Percentiles rank a stretch among this genome's conserved stretches.
These are phyloP conservation scores for Caenorhabditis sinica DNA, from an alignment of 2,888 invertebrate genomes.

Conservation along the genomic window DNA sequence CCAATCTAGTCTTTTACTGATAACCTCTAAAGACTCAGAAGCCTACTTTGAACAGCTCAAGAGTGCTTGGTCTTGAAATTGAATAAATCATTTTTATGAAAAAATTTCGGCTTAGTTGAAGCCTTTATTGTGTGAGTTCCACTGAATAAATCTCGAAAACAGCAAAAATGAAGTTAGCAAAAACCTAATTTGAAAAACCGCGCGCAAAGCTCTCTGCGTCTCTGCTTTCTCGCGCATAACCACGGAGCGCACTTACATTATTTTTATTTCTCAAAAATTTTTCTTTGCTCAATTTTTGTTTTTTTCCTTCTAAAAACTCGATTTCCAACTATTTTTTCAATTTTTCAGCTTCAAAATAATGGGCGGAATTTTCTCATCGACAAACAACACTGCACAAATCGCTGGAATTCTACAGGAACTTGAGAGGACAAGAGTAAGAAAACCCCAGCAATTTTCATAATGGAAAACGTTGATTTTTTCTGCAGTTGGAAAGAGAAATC, in stretches of 20 bases:
- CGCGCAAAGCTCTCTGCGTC: constrained; percentile 9
- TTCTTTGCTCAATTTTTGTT: neutral
- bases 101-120: neutral
- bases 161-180: neutral
- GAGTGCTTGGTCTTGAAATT: constrained; percentile 11
- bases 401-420: constrained; percentile 53
- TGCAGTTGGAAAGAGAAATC: constrained; percentile 75
- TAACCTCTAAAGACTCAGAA: neutral
- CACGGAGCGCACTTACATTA: constrained; percentile 17
- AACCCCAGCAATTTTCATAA: neutral
- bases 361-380: constrained; percentile 55
- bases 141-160: no score
- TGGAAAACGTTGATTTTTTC: neutral
- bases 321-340: neutral
- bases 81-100: neutral
- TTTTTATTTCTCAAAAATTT: neutral
- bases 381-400: constrained; percentile 48
- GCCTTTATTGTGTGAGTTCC: no score
- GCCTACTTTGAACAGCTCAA: constrained; percentile 26
- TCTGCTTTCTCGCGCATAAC: constrained; percentile 5
- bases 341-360: constrained; percentile 18
- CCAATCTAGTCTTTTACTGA: neutral
- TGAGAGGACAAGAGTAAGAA: constrained; percentile 60
- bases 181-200: neutral
- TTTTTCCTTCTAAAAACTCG: neutral